These are phyloP conservation scores for Anagrus nilaparvatae DNA, from an alignment of 1,140 invertebrate species.

Conservation along the genomic window DNA sequence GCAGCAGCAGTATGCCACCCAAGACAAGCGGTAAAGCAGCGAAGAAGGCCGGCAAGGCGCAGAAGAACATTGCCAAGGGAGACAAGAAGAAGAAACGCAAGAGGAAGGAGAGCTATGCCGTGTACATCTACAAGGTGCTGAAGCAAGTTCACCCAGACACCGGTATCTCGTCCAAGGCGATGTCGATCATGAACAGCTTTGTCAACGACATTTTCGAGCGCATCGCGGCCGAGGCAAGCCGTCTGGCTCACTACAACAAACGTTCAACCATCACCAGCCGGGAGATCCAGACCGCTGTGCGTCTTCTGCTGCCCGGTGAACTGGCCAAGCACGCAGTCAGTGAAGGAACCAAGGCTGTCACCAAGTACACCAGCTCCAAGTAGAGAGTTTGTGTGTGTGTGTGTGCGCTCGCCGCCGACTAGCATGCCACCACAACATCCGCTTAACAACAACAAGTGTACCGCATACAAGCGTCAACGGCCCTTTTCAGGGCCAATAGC, in stretches of 20 bases:
- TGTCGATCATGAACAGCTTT: constrained; percentile 58
- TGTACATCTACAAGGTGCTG: constrained; percentile 63
- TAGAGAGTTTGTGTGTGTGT: no score
- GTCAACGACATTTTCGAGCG: constrained; percentile 48
- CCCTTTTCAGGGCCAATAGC: no score
- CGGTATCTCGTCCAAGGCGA: constrained; percentile 47
- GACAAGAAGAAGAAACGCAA: constrained; percentile 47
- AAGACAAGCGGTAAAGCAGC: constrained; percentile 41
- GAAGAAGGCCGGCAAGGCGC: constrained; percentile 46
- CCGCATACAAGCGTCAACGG: no score
- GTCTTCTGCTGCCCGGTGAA: no score
- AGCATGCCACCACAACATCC: no score
- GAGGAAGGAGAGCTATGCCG: constrained; percentile 58
- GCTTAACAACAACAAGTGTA: no score
- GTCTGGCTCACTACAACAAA: constrained; percentile 48
- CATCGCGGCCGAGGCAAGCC: constrained; percentile 47
- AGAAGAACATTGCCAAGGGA: constrained; percentile 44
- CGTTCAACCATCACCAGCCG: no score
- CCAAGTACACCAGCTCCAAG: no score
- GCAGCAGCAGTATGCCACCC: constrained; percentile 42
- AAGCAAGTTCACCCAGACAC: constrained; percentile 56
- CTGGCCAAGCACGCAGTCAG: no score
- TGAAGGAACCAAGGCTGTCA: no score
- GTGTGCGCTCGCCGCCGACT: no score
- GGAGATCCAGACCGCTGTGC: no score